Conservation (phyloP, 2,113 vertebrate genomes). For the Probosciger aterrimus region DNA sequence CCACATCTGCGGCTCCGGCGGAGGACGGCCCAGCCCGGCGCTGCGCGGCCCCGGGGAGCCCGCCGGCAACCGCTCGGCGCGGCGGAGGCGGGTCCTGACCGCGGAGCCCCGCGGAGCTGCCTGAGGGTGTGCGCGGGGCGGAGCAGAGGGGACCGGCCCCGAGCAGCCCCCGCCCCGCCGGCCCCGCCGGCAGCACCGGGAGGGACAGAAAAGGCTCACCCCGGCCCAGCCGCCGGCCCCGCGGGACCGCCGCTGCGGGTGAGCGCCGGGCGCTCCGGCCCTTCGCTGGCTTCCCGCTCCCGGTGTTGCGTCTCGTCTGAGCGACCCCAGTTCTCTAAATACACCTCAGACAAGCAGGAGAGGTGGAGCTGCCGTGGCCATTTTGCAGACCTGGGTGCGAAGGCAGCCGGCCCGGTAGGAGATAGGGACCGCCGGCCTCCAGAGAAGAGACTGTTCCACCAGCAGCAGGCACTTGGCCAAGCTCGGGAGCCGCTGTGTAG, state of each 20-base stretch:
- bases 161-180: neutral
- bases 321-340: neutral
- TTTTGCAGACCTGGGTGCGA: neutral
- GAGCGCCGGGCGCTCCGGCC: rapidly evolving
- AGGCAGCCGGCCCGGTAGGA: rapidly evolving
- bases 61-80: neutral
- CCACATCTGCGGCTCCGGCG: constrained; percentile 3
- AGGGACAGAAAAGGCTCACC: too few relatives aligned
- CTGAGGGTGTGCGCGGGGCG: neutral
- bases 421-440: rapidly evolving
- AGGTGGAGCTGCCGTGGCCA: neutral
- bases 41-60: neutral
- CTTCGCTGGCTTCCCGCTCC: rapidly evolving
- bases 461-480: rapidly evolving
- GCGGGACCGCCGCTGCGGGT: neutral
- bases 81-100: neutral
- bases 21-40: neutral
- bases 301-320: neutral
- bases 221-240: too few relatives aligned
- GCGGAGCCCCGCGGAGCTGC: neutral
- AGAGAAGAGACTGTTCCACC: rapidly evolving
- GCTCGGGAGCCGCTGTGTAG: rapidly evolving
- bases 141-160: neutral
- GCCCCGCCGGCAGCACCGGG: too few relatives aligned
- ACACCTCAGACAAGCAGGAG: neutral